Evolutionary conservation across 2,797 vertebrate genomes (phyloP).

Genomic region (Brachyalestes nurse): DNA sequence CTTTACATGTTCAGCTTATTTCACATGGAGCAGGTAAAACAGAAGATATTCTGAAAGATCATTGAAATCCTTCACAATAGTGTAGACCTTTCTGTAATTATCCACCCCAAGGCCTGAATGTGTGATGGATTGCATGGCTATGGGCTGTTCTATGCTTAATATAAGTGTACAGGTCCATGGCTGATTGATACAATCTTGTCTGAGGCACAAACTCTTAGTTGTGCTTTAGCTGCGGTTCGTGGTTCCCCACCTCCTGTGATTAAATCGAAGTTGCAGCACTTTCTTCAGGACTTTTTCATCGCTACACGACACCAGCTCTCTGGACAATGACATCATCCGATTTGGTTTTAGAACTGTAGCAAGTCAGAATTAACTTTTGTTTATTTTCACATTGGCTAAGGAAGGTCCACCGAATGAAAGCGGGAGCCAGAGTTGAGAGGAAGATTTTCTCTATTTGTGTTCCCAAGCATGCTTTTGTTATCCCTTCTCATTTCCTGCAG

Average conservation of each 20-base stretch:
- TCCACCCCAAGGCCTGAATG: too few relatives aligned
- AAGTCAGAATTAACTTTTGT: neutral
- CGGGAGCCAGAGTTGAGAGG: constrained; percentile 29
- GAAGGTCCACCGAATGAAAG: constrained; percentile 23
- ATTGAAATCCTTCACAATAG: too few relatives aligned
- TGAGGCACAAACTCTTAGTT: neutral
- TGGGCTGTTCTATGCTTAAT: neutral
- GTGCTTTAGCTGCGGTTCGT: neutral
- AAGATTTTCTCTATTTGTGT: constrained; percentile 63
- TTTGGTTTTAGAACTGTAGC: neutral
- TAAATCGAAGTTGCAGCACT: neutral
- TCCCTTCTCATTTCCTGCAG: constrained; percentile 75
- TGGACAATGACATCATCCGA: neutral
- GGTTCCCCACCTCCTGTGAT: too few relatives aligned
- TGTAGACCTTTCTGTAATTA: too few relatives aligned
- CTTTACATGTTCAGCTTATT: neutral
- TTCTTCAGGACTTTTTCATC: neutral
- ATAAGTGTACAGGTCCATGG: neutral
- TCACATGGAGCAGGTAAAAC: too few relatives aligned
- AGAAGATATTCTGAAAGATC: too few relatives aligned
- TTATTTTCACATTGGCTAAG: neutral
- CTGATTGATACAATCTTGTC: neutral
- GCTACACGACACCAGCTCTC: neutral
- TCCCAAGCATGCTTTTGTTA: constrained; percentile 81
- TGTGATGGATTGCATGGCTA: too few relatives aligned